These are phyloP conservation scores for Rhinella marina DNA, from an alignment of 2,797 vertebrate genomes.

Conservation along the genomic window DNA sequence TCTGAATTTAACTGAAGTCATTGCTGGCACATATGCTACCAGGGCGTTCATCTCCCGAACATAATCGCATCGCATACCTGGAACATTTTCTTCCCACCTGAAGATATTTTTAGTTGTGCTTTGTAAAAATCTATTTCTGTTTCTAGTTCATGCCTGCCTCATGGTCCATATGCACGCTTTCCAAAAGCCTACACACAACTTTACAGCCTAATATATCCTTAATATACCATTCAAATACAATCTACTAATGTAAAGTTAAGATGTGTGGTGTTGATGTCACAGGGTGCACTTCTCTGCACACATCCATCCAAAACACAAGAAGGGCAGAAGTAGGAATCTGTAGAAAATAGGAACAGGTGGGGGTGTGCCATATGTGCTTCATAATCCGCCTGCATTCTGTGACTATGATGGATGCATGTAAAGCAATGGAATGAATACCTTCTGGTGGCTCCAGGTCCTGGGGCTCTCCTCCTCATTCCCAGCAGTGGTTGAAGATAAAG, in stretches of 20 bases:
- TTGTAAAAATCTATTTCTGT: conserved; percentile 19
- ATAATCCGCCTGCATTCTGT: not conserved
- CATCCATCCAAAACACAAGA: conserved; percentile 7
- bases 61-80: not conserved
- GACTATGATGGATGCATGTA: conserved; percentile 11
- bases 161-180: not conserved
- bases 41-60: not conserved
- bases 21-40: conserved; percentile 12
- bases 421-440: not conserved
- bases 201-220: not conserved
- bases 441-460: not conserved
- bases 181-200: not conserved
- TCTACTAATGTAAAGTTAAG: not conserved
- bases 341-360: conserved; percentile 20
- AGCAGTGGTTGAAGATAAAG: not conserved
- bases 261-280: not conserved
- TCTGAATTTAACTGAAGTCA: not conserved
- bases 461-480: not conserved
- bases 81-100: conserved; percentile 36
- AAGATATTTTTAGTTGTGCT: conserved; percentile 40
- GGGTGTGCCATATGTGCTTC: conserved; percentile 18
- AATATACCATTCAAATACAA: not conserved
- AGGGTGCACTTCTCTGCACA: not conserved
- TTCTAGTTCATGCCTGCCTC: not conserved
- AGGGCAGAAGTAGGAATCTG: not conserved